Base-by-base conservation (phyloP, 2,888 invertebrate genomes). In the Dasypolia templi region DNA sequence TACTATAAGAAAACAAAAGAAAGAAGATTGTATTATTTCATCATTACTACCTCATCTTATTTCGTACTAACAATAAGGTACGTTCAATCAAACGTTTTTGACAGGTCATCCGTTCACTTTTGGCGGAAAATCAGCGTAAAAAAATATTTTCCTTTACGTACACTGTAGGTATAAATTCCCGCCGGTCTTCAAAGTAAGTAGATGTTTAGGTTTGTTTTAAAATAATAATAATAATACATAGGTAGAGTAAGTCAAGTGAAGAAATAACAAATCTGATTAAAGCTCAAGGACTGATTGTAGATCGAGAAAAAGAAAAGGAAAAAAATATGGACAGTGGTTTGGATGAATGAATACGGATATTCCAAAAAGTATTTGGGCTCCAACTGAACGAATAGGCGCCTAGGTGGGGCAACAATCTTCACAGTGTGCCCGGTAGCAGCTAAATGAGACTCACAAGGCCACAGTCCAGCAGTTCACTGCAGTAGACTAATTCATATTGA, bases 61-160 rank as follows among this genome's bases (percentile, higher is more conserved):
- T 75, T 55, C 79, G 3, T 64, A 77, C 76, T 56, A 63, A 83
- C 83, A 79, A 83, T 79, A 61, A 49, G 59, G 72, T 72, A 46
- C 83, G 72, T 66, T 79, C 79, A 72, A 79, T 79, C 79, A 79
- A 79, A 83, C 55, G 44, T 66, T 59, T 77, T 82, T 83, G 79
- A 66, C 79, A 83, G 79, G 56, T 66, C 72, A 83, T 79, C 62
- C 83, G 79, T 79, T 79, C 72, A 42, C 72, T 79, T 83, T 82
- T 65, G 83, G 79, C 80, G 74, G 42, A 29, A 77, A 77, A 77
- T 79, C 77, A 65, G 59, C 72, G 79, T 79, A 66, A 62, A 81
- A 65, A 79, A 82, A 78, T 82, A 77, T 68, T 62, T 78, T 82
- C 59, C 32, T 65, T 64, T 42, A 55, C 14, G 42, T 61, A 46